Evolutionary conservation across 37 sponge, comb jelly and placozoan species (phyloP).

Genomic region (Cliona cf. orientalis): DNA sequence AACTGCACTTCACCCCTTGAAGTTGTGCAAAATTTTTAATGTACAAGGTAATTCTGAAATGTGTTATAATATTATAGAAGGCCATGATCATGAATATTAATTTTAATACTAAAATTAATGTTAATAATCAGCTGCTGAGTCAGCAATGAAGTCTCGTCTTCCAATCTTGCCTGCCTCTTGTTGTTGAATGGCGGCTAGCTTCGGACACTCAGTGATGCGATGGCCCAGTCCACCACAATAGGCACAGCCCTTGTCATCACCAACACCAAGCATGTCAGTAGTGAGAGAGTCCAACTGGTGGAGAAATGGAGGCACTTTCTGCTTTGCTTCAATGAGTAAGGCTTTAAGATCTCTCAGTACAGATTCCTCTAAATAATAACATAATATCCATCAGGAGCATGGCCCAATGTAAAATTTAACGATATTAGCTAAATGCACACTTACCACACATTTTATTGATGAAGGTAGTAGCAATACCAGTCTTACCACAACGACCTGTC

Average conservation of each 20-base stretch:
- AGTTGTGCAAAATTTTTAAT: too few relatives aligned
- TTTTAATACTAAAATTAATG: not conserved
- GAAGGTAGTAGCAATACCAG: constrained; percentile 98
- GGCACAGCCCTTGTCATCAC: constrained; percentile 88
- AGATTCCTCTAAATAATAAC: constrained; percentile 71
- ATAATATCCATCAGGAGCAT: not conserved
- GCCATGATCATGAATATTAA: not conserved
- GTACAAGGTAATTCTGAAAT: too few relatives aligned
- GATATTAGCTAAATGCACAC: constrained; percentile 3
- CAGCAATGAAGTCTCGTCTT: constrained; percentile 90
- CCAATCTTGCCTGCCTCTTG: constrained; percentile 89
- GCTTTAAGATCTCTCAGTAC: constrained; percentile 94
- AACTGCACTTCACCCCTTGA: not conserved
- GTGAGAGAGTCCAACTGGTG: constrained; percentile 73
- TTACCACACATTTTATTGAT: constrained; percentile 90
- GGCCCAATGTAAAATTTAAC: not conserved
- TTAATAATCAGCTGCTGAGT: constrained; percentile 93
- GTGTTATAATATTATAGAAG: too few relatives aligned
- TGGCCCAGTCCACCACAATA: constrained; percentile 99
- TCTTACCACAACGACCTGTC: constrained; percentile 97
- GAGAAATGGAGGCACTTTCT: constrained; percentile 89
- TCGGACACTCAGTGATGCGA: constrained; percentile 98
- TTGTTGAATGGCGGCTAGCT: constrained; percentile 91
- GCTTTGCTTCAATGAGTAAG: constrained; percentile 94
- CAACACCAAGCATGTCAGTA: constrained; percentile 70